These are phyloP conservation scores for Dendrophyllia cribrosa DNA, from an alignment of 64 coral and sea anemone genomes.

Conservation along the genomic window DNA sequence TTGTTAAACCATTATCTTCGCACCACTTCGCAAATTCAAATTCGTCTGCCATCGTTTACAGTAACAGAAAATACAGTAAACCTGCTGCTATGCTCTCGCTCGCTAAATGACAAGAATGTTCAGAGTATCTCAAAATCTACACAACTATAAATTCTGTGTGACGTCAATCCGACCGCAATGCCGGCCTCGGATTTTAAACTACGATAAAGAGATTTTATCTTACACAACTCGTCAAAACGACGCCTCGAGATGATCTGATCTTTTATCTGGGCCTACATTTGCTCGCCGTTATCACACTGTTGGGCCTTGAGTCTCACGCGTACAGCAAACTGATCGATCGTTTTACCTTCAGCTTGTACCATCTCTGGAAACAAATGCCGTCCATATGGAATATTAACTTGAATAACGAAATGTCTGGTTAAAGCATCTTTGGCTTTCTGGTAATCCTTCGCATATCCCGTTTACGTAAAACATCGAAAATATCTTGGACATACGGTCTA, in stretches of 20 bases:
- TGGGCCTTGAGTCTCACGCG: background rate
- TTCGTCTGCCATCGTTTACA: too few relatives aligned
- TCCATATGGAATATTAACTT: conserved; percentile 52
- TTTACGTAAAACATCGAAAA: conserved; percentile 30
- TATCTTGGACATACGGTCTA: conserved; percentile 54
- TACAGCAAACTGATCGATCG: background rate
- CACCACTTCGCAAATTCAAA: too few relatives aligned
- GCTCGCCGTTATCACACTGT: background rate
- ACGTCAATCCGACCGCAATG: too few relatives aligned
- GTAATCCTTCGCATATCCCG: conserved; percentile 37
- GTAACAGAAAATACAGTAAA: too few relatives aligned
- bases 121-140: too few relatives aligned
- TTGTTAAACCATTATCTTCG: too few relatives aligned
- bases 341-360: conserved; percentile 1
- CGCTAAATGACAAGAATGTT: too few relatives aligned
- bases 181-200: too few relatives aligned
- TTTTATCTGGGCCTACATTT: conserved; percentile 20
- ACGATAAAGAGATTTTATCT: too few relatives aligned
- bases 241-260: conserved; percentile 55
- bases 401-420: conserved; percentile 16
- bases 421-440: conserved; percentile 53
- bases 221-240: conserved; percentile 20
- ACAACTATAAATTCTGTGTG: too few relatives aligned
- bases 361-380: conserved; percentile 38
- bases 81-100: too few relatives aligned